Evolutionary conservation across 2,888 invertebrate species (phyloP), one percentile per base, ranked within the genome.

Genomic region (Drosophila phalerata): DNA sequence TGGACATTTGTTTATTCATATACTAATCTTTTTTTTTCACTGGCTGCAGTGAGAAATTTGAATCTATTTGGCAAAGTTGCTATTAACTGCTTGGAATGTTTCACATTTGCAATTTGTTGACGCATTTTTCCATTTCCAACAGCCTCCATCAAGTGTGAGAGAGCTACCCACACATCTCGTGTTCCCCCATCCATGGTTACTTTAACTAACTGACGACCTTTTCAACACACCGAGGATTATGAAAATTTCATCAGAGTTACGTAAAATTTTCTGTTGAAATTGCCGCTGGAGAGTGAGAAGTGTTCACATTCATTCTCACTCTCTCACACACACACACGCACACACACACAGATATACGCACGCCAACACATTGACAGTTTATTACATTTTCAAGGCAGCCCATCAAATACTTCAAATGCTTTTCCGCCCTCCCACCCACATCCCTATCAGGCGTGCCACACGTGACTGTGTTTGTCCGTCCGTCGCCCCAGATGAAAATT

Each of bases 361-460:
- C 62, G 48, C 67, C 17, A n/a, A 57, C 49, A 66, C 72, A 51
- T 69, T 58, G 62, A 76, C 71, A 69, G 70, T 70, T 86, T 89
- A 89, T 87, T 75, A 76, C 78, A 70, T 69, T 85, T 89, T 81
- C 87, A 89, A 89, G 89, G 87, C 81, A 74, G 65, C 72, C 72
- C 70, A 71, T 87, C 72, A 85, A 87, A 76, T 74, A 69, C 69
- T 60, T 73, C 57, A 73, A 87, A 81, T 85, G 58, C 34, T 57
- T 68, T 69, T 63, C 57, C 47, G 19, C 22, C 42, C 34, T 40
- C 28, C 48, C 25, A 22, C 45, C n/a, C 55, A 9, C 38, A 22
- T 15, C 15, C 30, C 32, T 30, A 32, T 19, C 6, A 28, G 43
- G 48, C 67, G 13, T 30, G 32, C 51, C 48, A 64, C 69, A 76